Base-by-base conservation (phyloP, 2,888 invertebrate genomes). In the Lasius fuliginosus region DNA sequence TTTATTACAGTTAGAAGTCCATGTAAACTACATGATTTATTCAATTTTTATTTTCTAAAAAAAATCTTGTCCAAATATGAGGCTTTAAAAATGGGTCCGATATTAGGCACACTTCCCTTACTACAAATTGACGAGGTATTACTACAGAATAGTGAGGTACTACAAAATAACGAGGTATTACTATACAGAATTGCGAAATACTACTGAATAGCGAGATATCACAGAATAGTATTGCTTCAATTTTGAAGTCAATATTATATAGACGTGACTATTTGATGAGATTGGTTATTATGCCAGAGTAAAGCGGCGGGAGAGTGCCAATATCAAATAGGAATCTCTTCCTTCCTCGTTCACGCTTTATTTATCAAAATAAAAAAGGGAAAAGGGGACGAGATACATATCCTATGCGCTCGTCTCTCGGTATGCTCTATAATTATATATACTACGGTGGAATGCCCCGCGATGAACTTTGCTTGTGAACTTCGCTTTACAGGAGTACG, bases 301-400 rank as follows among this genome's bases (percentile, higher is more conserved):
- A 33, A 15, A 23, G 23, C 23, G 40, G 58, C 33, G 5, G 5
- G 30, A 23, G 30, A 23, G 33, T 60, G 46, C 42, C 33, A 12
- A 60, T 71, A 71, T 33, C 30, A 58, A 5, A 68, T 9, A 60
- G 33, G 46, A 60, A 23, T 69, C 23, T 60, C 69, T 15, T 71
- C 15, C 9, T 79, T 49, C 5, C 8, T 71, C 60, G 12, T 71
- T 79, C 27, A 79, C 18, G 60, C 60, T 79, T 79, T 71, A 71
- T 71, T 79, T 79, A 60, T 46, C 58, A 58, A 58, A 69, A 23
- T 56, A 69, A 33, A 23, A 23, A 79, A 58, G 30, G 40, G 40
- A 42, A 76, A 76, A 76, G 56, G 27, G 40, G 40, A 40, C 12
- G 30, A 18, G 33, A 42, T 68, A 27, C 68, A 33, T 49, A 49